phyloP scores from a whole-genome alignment of 2,888 invertebrate genomes.

The Drosophila cracens region DNA sequence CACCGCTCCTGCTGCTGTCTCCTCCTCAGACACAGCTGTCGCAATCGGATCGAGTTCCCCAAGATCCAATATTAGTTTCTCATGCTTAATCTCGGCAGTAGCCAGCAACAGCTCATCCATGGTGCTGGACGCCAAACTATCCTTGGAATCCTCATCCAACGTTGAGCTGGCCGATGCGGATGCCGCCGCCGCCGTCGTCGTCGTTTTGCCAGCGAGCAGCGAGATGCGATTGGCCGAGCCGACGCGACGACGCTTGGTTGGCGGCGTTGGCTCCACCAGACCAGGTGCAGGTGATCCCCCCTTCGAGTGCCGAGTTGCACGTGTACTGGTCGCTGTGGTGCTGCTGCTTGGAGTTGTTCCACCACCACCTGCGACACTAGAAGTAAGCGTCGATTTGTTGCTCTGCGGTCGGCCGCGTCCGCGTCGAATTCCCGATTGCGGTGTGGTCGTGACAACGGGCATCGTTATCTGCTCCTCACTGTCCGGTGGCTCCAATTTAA shows the following conservation, averaged over 20 bases:
- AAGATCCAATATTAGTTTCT: slow-evolving; percentile 71
- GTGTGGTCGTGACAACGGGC: neutral
- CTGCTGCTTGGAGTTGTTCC: slow-evolving; percentile 9
- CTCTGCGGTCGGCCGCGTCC: slow-evolving; percentile 69
- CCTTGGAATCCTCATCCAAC: slow-evolving; percentile 82
- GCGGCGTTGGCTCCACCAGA: slow-evolving; percentile 45
- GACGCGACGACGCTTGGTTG: slow-evolving; percentile 55
- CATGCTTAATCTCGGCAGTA: slow-evolving; percentile 74
- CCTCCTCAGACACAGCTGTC: neutral
- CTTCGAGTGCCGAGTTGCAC: slow-evolving; percentile 75
- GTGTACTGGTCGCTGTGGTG: slow-evolving; percentile 65
- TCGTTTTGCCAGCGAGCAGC: slow-evolving; percentile 46
- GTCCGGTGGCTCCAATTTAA: slow-evolving; percentile 79
- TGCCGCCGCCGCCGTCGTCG: slow-evolving; percentile 27
- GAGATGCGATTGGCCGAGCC: slow-evolving; percentile 51
- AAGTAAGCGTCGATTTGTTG: slow-evolving; percentile 12
- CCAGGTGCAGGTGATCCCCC: slow-evolving; percentile 75
- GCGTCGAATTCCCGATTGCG: slow-evolving; percentile 45
- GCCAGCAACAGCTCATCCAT: slow-evolving; percentile 78
- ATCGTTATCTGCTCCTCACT: slow-evolving; percentile 54
- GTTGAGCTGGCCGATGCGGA: slow-evolving; percentile 44
- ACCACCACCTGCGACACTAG: neutral
- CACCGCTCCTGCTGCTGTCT: neutral
- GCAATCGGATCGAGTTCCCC: slow-evolving; percentile 34
- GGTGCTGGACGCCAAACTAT: slow-evolving; percentile 79